A percentile compares a stretch with the other conserved stretches of the same genome.
Conservation (phyloP, 2,797 vertebrate genomes). For the Cottoperca gobio region DNA sequence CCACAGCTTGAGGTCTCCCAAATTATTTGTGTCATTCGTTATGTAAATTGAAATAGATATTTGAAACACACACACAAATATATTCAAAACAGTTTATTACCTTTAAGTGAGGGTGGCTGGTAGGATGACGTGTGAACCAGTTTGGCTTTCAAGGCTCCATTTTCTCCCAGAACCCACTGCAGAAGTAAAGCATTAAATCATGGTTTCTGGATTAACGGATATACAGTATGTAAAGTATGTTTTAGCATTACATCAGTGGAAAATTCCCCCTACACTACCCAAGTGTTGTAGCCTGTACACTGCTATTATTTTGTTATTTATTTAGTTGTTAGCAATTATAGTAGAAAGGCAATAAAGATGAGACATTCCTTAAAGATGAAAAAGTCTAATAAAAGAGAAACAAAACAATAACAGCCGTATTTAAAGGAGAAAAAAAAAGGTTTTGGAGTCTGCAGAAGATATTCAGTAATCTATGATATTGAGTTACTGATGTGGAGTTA, state of each 20-base stretch:
- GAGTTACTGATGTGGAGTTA: background rate
- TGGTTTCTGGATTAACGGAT: background rate
- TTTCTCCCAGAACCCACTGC: constrained; percentile 90
- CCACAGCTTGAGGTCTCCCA: constrained; percentile 28
- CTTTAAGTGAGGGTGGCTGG: constrained; percentile 94
- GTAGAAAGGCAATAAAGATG: background rate
- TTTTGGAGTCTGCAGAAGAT: background rate
- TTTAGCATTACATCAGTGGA: background rate
- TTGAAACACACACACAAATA: constrained; percentile 10
- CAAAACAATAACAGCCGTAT: background rate
- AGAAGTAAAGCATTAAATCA: constrained; percentile 24
- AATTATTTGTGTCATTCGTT: constrained; percentile 27
- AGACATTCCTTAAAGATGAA: background rate
- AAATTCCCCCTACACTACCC: background rate
- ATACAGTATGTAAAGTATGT: background rate
- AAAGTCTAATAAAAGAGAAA: background rate
- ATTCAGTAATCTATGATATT: background rate
- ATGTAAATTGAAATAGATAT: constrained; percentile 8
- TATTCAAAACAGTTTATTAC: constrained; percentile 66
- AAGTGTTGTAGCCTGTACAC: background rate
- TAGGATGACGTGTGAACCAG: constrained; percentile 88
- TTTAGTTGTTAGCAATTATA: background rate
- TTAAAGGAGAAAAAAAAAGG: background rate
- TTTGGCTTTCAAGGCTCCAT: constrained; percentile 89
- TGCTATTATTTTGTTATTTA: background rate